Percentiles rank a stretch among this genome's conserved stretches.
Evolutionary conservation across 1,140 invertebrate genomes (phyloP).

Genomic region (Drosophila simulans): DNA sequence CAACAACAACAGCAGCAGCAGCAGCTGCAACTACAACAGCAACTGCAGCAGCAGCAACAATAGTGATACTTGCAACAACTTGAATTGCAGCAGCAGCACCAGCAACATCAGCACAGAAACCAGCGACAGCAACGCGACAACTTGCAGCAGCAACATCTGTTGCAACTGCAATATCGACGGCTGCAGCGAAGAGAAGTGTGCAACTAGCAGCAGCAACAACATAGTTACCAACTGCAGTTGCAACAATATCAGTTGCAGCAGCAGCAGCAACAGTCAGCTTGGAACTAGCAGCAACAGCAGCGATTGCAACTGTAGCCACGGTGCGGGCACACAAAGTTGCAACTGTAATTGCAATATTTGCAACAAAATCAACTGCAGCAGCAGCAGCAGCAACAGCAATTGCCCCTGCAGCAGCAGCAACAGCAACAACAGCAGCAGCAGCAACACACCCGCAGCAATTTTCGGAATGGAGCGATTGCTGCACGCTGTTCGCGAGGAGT

Average conservation of each 20-base stretch:
- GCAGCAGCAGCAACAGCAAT: conserved; percentile 1
- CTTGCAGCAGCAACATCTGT: conserved; percentile 14
- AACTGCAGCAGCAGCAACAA: conserved; percentile 6
- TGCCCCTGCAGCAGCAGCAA: conserved; percentile 1
- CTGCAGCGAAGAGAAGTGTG: background rate
- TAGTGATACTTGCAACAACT: background rate
- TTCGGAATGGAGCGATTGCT: conserved; percentile 72
- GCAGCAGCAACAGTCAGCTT: background rate
- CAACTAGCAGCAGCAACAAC: conserved; percentile 2
- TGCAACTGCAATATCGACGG: conserved; percentile 7
- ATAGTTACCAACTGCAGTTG: background rate
- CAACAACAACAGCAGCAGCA: conserved; percentile 14
- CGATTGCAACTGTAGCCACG: conserved; percentile 16
- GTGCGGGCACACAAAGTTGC: background rate
- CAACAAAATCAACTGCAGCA: conserved; percentile 27
- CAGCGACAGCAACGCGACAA: conserved; percentile 8
- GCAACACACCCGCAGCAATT: conserved; percentile 34
- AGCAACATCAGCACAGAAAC: background rate
- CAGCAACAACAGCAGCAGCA: conserved; percentile 11
- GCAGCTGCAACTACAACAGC: background rate
- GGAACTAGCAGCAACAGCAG: conserved; percentile 7
- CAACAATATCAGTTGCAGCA: conserved; percentile 13
- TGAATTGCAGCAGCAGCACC: background rate
- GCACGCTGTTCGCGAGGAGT: conserved; percentile 74
- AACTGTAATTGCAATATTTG: conserved; percentile 20